Conservation (phyloP, 2,113 vertebrate genomes). For the Spea multiplicata region DNA sequence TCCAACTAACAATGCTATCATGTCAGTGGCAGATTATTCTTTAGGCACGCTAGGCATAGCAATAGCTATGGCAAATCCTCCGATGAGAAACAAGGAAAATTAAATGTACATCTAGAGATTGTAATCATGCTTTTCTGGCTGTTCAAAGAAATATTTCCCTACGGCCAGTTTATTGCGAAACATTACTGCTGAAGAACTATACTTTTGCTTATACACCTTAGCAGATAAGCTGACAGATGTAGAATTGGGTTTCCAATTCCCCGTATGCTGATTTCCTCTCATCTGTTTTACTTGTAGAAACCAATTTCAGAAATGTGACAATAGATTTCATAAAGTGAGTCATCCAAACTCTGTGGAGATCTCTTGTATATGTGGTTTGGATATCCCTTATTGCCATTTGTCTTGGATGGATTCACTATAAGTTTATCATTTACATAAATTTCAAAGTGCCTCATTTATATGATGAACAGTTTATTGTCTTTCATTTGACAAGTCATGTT, state of each 20-base stretch:
- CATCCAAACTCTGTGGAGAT: conserved; percentile 53
- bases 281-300: conserved; percentile 63
- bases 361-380: conserved; percentile 33
- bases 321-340: conserved; percentile 54
- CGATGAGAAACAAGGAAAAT: too few relatives aligned
- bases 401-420: conserved; percentile 18
- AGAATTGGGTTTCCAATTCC: conserved; percentile 63
- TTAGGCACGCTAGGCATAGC: too few relatives aligned
- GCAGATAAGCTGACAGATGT: conserved; percentile 54
- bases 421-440: conserved; percentile 45
- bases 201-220: conserved; percentile 36
- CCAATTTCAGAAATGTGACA: conserved; percentile 63
- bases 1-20: too few relatives aligned
- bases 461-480: conserved; percentile 42
- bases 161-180: conserved; percentile 10
- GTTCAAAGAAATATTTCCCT: neutral
- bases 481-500: conserved; percentile 43
- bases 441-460: conserved; percentile 42
- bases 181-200: conserved; percentile 14
- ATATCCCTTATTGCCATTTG: conserved; percentile 43
- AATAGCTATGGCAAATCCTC: too few relatives aligned
- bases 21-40: too few relatives aligned
- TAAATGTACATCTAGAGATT: too few relatives aligned
- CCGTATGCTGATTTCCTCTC: conserved; percentile 55
- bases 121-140: too few relatives aligned